phyloP scores from a whole-genome alignment of 1,140 invertebrate genomes.

The Formica selysi region DNA sequence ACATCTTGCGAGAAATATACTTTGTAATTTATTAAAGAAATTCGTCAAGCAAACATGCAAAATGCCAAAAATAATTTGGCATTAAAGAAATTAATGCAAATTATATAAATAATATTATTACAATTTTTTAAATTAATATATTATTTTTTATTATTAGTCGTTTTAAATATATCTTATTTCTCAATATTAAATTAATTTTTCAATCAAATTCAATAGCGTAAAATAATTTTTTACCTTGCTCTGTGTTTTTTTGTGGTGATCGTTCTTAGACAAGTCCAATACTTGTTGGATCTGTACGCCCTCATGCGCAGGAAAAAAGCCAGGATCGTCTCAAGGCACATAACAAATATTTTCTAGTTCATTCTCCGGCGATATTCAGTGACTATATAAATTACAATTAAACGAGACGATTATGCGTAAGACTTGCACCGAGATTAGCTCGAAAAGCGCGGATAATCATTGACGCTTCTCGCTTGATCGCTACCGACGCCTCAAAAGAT shows the following conservation, averaged over 20 bases:
- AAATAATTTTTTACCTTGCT: neutral
- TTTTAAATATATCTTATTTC: neutral
- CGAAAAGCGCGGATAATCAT: neutral
- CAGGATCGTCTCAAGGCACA: neutral
- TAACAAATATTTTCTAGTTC: neutral
- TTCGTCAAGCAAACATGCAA: neutral
- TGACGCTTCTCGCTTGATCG: neutral
- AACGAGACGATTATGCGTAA: no score
- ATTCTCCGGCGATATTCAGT: neutral
- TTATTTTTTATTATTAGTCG: neutral
- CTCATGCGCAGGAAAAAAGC: neutral
- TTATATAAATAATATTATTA: neutral
- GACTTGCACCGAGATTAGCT: neutral
- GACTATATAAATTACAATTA: neutral
- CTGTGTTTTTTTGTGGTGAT: no score
- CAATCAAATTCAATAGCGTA: neutral
- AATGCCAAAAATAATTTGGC: neutral
- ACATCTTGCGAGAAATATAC: neutral
- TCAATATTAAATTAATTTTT: neutral
- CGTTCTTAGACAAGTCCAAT: neutral
- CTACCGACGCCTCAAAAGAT: constrained; percentile 30
- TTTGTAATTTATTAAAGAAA: neutral
- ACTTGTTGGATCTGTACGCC: neutral
- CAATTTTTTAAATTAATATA: no score
- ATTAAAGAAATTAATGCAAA: neutral